Evolutionary conservation across 2,797 vertebrate genomes (phyloP), one percentile per base, ranked within the genome.

Genomic region (Chrysocyon brachyurus): DNA sequence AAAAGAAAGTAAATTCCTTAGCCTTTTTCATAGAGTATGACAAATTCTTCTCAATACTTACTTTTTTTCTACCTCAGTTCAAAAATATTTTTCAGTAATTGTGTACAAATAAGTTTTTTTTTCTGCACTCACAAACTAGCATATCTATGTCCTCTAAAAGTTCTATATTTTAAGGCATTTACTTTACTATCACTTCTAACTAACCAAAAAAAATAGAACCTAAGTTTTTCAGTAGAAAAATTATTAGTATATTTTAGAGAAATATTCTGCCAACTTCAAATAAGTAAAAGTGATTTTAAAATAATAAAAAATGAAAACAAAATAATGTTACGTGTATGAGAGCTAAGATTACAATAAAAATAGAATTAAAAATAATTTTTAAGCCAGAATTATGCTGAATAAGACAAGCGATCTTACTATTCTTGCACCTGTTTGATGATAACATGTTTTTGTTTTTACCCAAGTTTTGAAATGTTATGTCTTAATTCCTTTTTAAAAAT

Each of bases 291-390:
- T 72, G 14, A 49, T 77, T 77, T 77, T 14, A 89, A 91, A 88
- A 28, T 82, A 52, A 33, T 52, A 52, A 54, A 49, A 87, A 64
- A 85, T 85, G 33, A 70, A 94, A 92, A 54, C 1, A 89, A 85
- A 63, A 86, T 12, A 61, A 61, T n/a, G 52, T 31, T 75, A 24
- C 88, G 5, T 56, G 7, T 56, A 66, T 85, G 10, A 63, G 68
- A 68, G n/a, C 6, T 89, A 96, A 90, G 84, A 85, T 92, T 90
- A 89, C 77, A 81, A 81, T 57, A 21, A 94, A 96, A 91, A 87
- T n/a, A 87, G 33, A 95, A 85, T 78, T 61, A 0, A 77, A 97
- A 94, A 40, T 61, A 63, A 68, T 40, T 12, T 87, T 61, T 72
- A 77, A 73, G 17, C 11, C 33, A 73, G 40, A 95, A 64, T 33